Conservation (phyloP, 2,113 vertebrate species). For the Glareola pratincola region DNA sequence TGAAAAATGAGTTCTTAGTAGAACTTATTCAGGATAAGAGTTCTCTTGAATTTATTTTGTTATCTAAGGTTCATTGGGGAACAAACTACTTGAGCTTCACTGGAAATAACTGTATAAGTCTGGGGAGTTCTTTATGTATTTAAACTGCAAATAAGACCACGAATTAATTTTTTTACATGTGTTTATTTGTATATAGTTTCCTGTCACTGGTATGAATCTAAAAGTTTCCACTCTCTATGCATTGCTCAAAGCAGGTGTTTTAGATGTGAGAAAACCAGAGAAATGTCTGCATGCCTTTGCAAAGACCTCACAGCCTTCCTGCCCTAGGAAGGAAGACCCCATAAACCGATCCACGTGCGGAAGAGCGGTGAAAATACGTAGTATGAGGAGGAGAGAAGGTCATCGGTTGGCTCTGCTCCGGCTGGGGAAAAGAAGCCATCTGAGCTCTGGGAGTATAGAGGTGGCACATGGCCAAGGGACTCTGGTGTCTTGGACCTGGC, state of each 20-base stretch:
- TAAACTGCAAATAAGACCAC: neutral
- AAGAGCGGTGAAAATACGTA: accelerated
- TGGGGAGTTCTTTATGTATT: neutral
- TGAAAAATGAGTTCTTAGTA: neutral
- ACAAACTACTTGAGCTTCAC: neutral
- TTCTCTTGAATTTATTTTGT: neutral
- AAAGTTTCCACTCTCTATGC: neutral
- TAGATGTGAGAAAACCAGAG: neutral
- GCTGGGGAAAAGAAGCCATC: neutral
- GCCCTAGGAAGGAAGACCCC: neutral
- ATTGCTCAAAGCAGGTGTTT: neutral
- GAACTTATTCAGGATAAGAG: neutral
- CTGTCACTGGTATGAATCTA: neutral
- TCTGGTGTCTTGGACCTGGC: neutral
- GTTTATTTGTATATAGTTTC: neutral
- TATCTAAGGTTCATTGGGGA: neutral
- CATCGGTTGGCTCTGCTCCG: neutral
- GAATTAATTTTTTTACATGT: neutral
- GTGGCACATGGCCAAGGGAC: neutral
- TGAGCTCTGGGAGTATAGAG: neutral
- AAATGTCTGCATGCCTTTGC: accelerated
- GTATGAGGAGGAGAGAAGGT: neutral
- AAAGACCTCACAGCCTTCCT: neutral
- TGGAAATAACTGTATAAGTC: neutral
- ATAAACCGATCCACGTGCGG: neutral